Evolutionary conservation across 2,888 invertebrate genomes (phyloP).

Genomic region (Pristionchus japonicus): DNA sequence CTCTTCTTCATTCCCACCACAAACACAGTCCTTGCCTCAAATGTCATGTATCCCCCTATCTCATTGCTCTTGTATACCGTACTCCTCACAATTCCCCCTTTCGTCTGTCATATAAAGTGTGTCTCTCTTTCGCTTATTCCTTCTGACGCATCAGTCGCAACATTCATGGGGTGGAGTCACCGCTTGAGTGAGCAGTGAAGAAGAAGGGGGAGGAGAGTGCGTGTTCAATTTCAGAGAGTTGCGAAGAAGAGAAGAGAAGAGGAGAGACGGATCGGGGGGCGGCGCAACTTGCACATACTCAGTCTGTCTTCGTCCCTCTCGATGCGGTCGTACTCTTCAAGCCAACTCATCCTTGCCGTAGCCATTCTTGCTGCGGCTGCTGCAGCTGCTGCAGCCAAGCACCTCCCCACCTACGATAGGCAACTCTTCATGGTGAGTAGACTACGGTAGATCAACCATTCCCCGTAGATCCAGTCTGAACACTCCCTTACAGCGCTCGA

Average conservation of each 20-base stretch:
- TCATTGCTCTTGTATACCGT: neutral
- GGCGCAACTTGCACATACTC: neutral
- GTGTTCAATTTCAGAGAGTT: conserved; percentile 41
- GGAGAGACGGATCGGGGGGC: neutral
- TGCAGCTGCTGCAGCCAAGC: neutral
- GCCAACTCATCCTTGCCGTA: neutral
- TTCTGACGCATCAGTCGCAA: neutral
- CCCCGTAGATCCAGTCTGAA: neutral
- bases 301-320: neutral
- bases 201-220: conserved; percentile 10
- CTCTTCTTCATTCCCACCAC: neutral
- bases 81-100: neutral
- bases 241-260: neutral
- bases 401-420: conserved; percentile 38
- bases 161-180: neutral
- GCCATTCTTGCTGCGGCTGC: neutral
- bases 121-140: neutral
- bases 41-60: neutral
- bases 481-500: neutral
- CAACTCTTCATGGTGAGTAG: conserved; percentile 27
- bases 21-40: neutral
- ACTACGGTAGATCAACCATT: neutral
- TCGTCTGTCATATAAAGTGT: neutral
- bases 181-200: neutral
- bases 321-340: neutral